Evolutionary conservation across 2,797 vertebrate species (phyloP), one percentile per base, ranked within the genome.

Genomic region (Distichodus sexfasciatus): DNA sequence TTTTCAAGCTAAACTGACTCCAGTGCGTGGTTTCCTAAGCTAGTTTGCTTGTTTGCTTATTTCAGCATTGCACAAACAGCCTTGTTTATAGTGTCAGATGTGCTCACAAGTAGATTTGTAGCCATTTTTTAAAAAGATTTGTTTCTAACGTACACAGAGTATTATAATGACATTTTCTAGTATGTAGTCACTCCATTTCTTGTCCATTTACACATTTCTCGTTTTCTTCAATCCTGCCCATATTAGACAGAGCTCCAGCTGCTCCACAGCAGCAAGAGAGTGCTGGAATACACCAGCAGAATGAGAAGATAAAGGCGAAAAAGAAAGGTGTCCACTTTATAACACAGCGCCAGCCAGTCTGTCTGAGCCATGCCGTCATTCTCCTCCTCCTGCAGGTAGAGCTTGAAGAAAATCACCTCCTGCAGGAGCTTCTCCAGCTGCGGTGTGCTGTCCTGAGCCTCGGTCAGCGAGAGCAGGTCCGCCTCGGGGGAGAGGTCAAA

Each of bases 211-310:
- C 10, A 36, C 6, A 2, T 3, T 33, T 4, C 4, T 33, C 31
- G n/a, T n/a, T n/a, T n/a, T n/a, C n/a, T n/a, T n/a, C n/a, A n/a
- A n/a, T n/a, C n/a, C 3, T 33, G 14, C 15, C 6, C 14, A 2
- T 50, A 68, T 81, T 78, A 92, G 71, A 75, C 77, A 1, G 85
- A 80, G 72, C 93, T 92, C 95, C 94, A 95, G 35, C 81, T 79
- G 9, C 81, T 80, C 94, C 94, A 95, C 19, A 94, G 90, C 38
- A 90, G 79, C 59, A 91, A 65, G 29, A 96, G 84, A 0, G 93
- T 94, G 12, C 83, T 3, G 0, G 89, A 36, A 4, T 94, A 95
- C 54, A 90, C 23, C 1, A 69, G 79, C 57, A 94, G 75, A 12
- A 94, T 75, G 0, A 91, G 31, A 33, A 94, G 77, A 79, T 95